A percentile compares a stretch with the other conserved stretches of the same genome.
phyloP scores from a whole-genome alignment of 2,888 invertebrate genomes.

The Pharmacophagus antenor region DNA sequence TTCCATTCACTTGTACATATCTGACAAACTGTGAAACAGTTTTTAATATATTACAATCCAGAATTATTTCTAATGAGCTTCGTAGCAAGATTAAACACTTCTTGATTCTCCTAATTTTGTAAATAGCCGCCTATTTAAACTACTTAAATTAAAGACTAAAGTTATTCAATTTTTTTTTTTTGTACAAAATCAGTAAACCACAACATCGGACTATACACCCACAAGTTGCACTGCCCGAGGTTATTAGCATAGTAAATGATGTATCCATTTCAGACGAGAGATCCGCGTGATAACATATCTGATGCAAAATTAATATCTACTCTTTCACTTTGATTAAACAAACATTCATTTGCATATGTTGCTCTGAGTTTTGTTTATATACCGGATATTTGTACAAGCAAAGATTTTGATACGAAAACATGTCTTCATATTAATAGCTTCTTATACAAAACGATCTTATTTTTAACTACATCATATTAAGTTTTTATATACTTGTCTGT shows the following conservation, averaged over 20 bases:
- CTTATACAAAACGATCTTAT: background rate
- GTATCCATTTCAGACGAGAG: conserved; percentile 58
- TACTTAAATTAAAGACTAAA: background rate
- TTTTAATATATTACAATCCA: too few relatives aligned
- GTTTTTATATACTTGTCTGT: background rate
- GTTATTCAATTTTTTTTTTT: background rate
- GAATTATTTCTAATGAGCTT: too few relatives aligned
- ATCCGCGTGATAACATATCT: conserved; percentile 64
- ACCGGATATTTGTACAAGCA: conserved; percentile 34
- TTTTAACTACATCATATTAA: background rate
- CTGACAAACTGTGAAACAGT: too few relatives aligned
- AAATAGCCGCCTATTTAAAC: too few relatives aligned
- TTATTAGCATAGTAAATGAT: conserved; percentile 76
- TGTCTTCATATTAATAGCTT: background rate
- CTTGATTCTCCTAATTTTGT: too few relatives aligned
- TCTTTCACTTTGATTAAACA: conserved; percentile 69
- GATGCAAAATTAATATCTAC: conserved; percentile 63
- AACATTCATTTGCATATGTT: conserved; percentile 75
- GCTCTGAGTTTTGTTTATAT: conserved; percentile 56
- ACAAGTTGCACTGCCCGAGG: conserved; percentile 45
- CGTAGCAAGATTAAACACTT: too few relatives aligned
- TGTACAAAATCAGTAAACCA: conserved; percentile 10
- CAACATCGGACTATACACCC: conserved; percentile 24
- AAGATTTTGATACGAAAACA: conserved; percentile 51
- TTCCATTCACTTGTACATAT: too few relatives aligned